A percentile compares a stretch with the other conserved stretches of the same genome.
Conservation (phyloP, 2,888 invertebrate species). For the Synanthedon andrenaeformis region DNA sequence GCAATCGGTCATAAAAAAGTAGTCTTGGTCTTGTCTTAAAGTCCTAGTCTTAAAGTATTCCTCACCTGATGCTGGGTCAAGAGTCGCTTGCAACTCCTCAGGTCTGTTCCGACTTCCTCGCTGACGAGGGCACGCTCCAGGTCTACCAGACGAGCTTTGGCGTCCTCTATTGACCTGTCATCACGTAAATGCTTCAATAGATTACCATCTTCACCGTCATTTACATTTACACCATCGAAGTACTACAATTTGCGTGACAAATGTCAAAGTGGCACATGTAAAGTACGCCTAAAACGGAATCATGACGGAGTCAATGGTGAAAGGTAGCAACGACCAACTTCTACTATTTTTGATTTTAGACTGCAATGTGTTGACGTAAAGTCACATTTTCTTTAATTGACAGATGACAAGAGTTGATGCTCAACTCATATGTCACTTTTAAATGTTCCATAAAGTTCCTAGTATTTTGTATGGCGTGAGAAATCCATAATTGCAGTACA, state of each 20-base stretch:
- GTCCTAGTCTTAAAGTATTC: neutral
- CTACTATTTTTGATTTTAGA: too few relatives aligned
- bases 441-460: too few relatives aligned
- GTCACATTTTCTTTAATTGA: too few relatives aligned
- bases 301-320: too few relatives aligned
- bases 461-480: too few relatives aligned
- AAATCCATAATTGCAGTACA: too few relatives aligned
- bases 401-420: too few relatives aligned
- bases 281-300: neutral
- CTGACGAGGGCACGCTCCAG: constrained; percentile 83
- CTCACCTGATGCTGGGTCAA: constrained; percentile 88
- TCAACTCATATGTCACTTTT: too few relatives aligned
- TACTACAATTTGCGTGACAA: constrained; percentile 41
- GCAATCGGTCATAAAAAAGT: neutral
- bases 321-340: too few relatives aligned
- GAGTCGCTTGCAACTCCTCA: constrained; percentile 91
- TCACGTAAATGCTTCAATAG: neutral
- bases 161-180: constrained; percentile 86
- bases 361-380: too few relatives aligned
- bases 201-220: too few relatives aligned
- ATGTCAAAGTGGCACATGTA: neutral
- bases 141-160: constrained; percentile 86
- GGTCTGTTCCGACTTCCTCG: constrained; percentile 87
- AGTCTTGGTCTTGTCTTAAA: neutral
- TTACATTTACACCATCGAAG: too few relatives aligned